Evolutionary conservation across 1,140 invertebrate species (phyloP).

Genomic region (Plectrocnemia conspersa): DNA sequence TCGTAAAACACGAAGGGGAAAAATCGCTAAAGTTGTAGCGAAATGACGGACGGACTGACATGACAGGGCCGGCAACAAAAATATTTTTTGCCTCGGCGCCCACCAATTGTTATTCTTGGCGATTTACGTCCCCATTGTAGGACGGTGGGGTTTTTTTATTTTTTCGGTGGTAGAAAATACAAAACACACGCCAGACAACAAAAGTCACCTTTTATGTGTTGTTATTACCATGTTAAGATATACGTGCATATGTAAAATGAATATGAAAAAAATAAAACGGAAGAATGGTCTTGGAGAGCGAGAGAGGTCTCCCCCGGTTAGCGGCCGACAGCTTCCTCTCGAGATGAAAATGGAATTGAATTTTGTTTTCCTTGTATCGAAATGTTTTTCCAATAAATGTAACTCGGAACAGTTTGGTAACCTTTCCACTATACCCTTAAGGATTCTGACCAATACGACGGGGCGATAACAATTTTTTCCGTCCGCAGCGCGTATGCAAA

Average conservation of each 20-base stretch:
- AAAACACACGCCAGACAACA: conserved; percentile 22
- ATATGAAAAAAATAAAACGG: not conserved
- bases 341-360: conserved; percentile 36
- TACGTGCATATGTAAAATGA: conserved; percentile 21
- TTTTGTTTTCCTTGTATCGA: conserved; percentile 36
- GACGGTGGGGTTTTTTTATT: conserved; percentile 24
- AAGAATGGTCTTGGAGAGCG: conserved; percentile 2
- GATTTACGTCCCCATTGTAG: conserved; percentile 34
- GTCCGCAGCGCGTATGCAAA: not conserved
- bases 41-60: conserved; percentile 27
- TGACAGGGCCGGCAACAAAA: conserved; percentile 26
- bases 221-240: conserved; percentile 33
- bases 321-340: conserved; percentile 14
- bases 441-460: conserved; percentile 3
- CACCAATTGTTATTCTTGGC: conserved; percentile 36
- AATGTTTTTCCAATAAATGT: conserved; percentile 37
- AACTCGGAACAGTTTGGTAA: conserved; percentile 30
- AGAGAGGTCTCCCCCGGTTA: conserved; percentile 9
- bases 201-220: conserved; percentile 35
- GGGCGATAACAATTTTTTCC: not conserved
- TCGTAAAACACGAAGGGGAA: not conserved
- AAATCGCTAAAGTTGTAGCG: conserved; percentile 14
- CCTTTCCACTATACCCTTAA: conserved; percentile 18
- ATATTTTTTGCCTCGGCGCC: conserved; percentile 32
- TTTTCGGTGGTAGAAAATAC: conserved; percentile 2